These are phyloP conservation scores for Hylaeus anthracinus DNA, from an alignment of 1,140 invertebrate species.

Conservation along the genomic window DNA sequence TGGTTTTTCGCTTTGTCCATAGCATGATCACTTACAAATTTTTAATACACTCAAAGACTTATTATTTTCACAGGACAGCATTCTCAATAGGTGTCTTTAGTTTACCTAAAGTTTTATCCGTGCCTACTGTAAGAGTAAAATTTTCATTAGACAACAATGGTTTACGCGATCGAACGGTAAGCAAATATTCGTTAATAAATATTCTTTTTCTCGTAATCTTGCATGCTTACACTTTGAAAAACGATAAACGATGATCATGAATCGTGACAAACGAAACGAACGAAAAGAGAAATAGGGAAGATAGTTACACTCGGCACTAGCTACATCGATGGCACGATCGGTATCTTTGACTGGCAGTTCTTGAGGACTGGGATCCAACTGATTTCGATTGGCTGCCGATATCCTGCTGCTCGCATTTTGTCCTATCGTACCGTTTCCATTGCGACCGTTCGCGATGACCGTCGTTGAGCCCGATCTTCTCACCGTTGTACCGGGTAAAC, in stretches of 20 bases:
- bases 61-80: slow-evolving; percentile 74
- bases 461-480: slow-evolving; percentile 71
- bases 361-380: slow-evolving; percentile 78
- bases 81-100: slow-evolving; percentile 74
- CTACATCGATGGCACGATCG: slow-evolving; percentile 77
- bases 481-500: slow-evolving; percentile 65
- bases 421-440: slow-evolving; percentile 50
- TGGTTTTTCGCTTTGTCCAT: slow-evolving; percentile 56
- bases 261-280: not conserved
- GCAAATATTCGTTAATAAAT: not conserved
- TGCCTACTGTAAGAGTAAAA: slow-evolving; percentile 76
- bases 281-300: not conserved
- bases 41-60: slow-evolving; percentile 64
- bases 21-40: slow-evolving; percentile 79
- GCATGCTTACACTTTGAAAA: slow-evolving; percentile 41
- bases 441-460: slow-evolving; percentile 71
- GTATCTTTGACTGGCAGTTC: slow-evolving; percentile 79
- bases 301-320: slow-evolving; percentile 79
- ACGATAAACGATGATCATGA: slow-evolving; percentile 30
- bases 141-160: slow-evolving; percentile 41
- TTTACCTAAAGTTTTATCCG: slow-evolving; percentile 79
- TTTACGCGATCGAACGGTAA: not conserved
- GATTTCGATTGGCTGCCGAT: slow-evolving; percentile 68
- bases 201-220: slow-evolving; percentile 28
- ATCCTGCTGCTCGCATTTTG: slow-evolving; percentile 62